phyloP scores from a whole-genome alignment of 2,113 vertebrate genomes.

The Cebus imitator region DNA sequence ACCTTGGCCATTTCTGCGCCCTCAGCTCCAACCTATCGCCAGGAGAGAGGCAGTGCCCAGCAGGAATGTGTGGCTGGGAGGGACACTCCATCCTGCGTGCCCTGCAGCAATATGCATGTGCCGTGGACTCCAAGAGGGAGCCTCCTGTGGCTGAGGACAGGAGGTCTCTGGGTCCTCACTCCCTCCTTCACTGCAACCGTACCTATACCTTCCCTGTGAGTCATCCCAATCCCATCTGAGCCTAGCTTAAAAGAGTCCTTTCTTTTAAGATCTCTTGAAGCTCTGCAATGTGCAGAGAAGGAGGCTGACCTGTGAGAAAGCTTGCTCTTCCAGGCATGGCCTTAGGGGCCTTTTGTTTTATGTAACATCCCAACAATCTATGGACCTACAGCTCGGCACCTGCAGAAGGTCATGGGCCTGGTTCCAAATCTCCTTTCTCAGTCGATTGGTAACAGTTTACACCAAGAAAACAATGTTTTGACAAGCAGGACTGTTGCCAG shows the following conservation, averaged over 20 bases:
- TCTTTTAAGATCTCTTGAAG: neutral
- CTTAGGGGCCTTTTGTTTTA: neutral
- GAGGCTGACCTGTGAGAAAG: neutral
- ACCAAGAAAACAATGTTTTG: neutral
- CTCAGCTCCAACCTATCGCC: neutral
- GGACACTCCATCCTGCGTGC: accelerated
- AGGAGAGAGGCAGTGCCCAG: neutral
- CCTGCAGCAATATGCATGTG: accelerated
- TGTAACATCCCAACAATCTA: neutral
- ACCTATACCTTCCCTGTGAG: accelerated
- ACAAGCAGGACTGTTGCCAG: accelerated
- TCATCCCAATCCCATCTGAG: accelerated
- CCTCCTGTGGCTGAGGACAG: accelerated
- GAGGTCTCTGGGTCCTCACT: accelerated
- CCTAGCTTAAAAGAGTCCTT: neutral
- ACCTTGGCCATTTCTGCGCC: neutral
- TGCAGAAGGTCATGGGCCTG: neutral
- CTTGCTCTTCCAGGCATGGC: neutral
- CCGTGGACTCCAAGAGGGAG: neutral
- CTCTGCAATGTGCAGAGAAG: neutral
- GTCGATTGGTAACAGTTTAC: neutral
- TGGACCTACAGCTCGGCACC: slow-evolving; percentile 7
- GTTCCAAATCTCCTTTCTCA: neutral
- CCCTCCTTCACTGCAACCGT: accelerated
- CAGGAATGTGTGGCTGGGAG: accelerated